Evolutionary conservation across 2,113 vertebrate genomes (phyloP).

Genomic region (Psittacula cyanocephala): DNA sequence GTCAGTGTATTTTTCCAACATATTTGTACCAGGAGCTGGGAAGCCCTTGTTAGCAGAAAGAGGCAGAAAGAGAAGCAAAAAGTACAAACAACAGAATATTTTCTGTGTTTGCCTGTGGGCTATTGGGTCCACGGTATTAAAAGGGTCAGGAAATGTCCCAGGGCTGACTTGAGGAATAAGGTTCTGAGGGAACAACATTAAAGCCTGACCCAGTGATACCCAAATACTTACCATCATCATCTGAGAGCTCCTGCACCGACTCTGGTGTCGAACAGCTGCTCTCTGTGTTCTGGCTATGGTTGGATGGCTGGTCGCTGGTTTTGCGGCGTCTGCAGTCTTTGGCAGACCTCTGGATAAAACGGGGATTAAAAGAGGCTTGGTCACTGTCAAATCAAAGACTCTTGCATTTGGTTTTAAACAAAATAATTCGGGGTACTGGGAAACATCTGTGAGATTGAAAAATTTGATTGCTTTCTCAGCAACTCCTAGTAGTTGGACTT

Average conservation of each 20-base stretch:
- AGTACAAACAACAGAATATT: neutral
- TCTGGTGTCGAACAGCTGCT: slow-evolving; percentile 94
- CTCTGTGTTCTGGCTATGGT: slow-evolving; percentile 92
- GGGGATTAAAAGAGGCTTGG: neutral
- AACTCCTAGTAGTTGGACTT: neutral
- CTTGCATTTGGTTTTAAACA: neutral
- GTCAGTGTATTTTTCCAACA: neutral
- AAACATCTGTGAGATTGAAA: neutral
- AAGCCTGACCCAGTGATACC: neutral
- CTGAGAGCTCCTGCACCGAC: slow-evolving; percentile 90
- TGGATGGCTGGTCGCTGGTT: slow-evolving; percentile 90
- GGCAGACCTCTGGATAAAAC: slow-evolving; percentile 54
- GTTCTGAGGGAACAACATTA: neutral
- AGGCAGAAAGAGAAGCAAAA: neutral
- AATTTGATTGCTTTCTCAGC: neutral
- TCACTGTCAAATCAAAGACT: neutral
- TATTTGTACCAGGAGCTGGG: neutral
- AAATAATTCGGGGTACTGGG: neutral
- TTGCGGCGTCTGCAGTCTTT: slow-evolving; percentile 82
- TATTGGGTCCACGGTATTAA: neutral
- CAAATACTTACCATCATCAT: slow-evolving; percentile 82
- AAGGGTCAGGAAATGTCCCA: fast-evolving
- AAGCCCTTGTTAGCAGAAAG: neutral
- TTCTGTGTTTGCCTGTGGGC: neutral
- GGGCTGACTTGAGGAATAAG: neutral